Conservation (phyloP, 1,140 invertebrate species). For the Parapsyche elsis region DNA sequence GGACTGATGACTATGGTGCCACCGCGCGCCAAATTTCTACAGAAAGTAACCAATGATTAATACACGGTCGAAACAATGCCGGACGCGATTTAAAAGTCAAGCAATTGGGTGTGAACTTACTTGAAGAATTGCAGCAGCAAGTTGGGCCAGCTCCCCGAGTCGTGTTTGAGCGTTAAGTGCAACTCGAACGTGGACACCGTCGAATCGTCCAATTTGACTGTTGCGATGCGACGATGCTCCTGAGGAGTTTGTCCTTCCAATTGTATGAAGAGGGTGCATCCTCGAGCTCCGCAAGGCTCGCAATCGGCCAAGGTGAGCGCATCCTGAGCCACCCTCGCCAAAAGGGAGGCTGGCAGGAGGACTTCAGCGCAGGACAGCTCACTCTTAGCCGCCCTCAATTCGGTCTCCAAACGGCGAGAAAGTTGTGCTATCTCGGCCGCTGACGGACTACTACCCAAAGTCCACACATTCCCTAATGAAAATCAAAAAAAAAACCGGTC, state of each 20-base stretch:
- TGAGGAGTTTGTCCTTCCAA: conserved; percentile 74
- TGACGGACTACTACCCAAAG: conserved; percentile 48
- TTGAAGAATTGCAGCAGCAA: conserved; percentile 86
- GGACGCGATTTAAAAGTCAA: not conserved
- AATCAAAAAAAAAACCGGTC: conserved; percentile 24
- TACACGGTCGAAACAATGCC: not conserved
- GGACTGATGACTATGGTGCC: conserved; percentile 87
- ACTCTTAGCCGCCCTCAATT: conserved; percentile 79
- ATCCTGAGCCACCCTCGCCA: conserved; percentile 79
- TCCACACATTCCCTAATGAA: conserved; percentile 47
- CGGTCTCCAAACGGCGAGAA: conserved; percentile 77
- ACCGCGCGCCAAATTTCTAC: conserved; percentile 79
- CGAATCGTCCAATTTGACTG: conserved; percentile 83
- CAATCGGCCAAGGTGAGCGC: conserved; percentile 82
- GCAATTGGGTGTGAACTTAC: no score
- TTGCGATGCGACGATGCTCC: conserved; percentile 69
- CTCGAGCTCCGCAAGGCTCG: conserved; percentile 85
- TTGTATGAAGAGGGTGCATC: conserved; percentile 80
- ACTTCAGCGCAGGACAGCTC: conserved; percentile 83
- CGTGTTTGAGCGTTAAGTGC: conserved; percentile 84
- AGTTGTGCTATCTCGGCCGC: conserved; percentile 69
- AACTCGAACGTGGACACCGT: conserved; percentile 89
- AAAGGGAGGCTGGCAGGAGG: conserved; percentile 80
- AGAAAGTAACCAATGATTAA: conserved; percentile 27
- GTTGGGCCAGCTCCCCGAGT: conserved; percentile 83